phyloP scores from a whole-genome alignment of 2,888 invertebrate genomes.

The Scotopteryx bipunctaria region DNA sequence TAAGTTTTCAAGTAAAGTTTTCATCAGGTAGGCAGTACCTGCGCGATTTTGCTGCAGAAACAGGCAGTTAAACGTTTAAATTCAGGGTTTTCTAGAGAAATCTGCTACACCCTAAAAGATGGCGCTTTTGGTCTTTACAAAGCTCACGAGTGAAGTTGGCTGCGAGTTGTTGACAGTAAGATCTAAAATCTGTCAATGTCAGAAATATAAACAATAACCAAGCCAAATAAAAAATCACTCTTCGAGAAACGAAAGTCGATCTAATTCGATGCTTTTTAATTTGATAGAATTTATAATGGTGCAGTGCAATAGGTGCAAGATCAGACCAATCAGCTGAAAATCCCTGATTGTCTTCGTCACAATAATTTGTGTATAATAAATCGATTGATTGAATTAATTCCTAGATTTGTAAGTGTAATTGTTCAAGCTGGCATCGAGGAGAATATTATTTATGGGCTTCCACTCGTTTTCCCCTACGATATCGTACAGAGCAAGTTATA shows the following conservation, averaged over 20 bases:
- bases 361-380: not conserved
- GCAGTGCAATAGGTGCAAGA: not conserved
- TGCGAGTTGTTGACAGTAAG: not conserved
- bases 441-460: constrained; percentile 62
- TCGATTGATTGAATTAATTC: not conserved
- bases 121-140: not conserved
- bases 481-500: constrained; percentile 49
- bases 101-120: not conserved
- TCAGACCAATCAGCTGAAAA: not conserved
- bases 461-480: constrained; percentile 63
- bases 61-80: too few species aligned
- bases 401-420: constrained; percentile 33
- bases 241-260: not conserved
- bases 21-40: not conserved
- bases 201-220: not conserved
- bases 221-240: not conserved
- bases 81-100: not conserved
- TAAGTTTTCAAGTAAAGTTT: not conserved
- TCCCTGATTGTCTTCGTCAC: not conserved
- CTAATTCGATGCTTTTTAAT: not conserved
- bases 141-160: not conserved
- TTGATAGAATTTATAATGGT: not conserved
- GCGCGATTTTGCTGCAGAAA: not conserved
- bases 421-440: constrained; percentile 76
- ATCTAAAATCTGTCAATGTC: not conserved